Base-by-base conservation (phyloP, 2,888 invertebrate genomes). In the Cheilosia vulpina region DNA sequence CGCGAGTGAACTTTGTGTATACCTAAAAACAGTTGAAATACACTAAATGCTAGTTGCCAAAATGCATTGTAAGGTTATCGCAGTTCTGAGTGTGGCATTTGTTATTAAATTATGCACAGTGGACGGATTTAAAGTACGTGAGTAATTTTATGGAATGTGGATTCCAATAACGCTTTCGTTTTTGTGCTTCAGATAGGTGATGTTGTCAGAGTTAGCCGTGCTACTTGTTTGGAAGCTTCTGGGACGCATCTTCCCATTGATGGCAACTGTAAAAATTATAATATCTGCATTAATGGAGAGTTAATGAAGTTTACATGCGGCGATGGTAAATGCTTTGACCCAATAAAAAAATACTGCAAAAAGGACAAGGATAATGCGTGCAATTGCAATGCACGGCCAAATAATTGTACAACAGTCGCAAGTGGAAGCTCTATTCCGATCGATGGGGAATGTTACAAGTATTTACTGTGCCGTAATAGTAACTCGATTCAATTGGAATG, bases 401-500 rank as follows among this genome's bases (percentile, higher is more conserved):
- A 45, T 45, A 34, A 75, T 13, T 75, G 73, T 34, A 1, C 53
- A 11, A 6, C 19, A 11, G 15, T 13, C 4, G 1, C 6, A 2
- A 43, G 15, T 19, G 53, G 53, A 19, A n/a, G 2, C n/a, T 45
- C 19, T 0, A 60, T 90, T 34, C 19, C 87, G 3, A 88, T 89
- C 47, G 45, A 71, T 0, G 75, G 75, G 1, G 76, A 89, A 5
- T 90, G 90, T 50, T 87, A 88, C 27, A 87, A 88, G 1, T 90
- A 87, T 50, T 88, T 87, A 68, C 79, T 87, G 15, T 90, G 90
- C 27, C 52, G 65, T 15, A n/a, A 60, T 4, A 87, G 88, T 7
- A 31, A 62, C 3, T 88, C 89, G 2, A 27, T 87, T 17, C 38
- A 88, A 27, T 65, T 87, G 7, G 75, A 88, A 41, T 90, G 90